phyloP scores from a whole-genome alignment of 2,113 vertebrate genomes.

The Megatriorchis doriae region DNA sequence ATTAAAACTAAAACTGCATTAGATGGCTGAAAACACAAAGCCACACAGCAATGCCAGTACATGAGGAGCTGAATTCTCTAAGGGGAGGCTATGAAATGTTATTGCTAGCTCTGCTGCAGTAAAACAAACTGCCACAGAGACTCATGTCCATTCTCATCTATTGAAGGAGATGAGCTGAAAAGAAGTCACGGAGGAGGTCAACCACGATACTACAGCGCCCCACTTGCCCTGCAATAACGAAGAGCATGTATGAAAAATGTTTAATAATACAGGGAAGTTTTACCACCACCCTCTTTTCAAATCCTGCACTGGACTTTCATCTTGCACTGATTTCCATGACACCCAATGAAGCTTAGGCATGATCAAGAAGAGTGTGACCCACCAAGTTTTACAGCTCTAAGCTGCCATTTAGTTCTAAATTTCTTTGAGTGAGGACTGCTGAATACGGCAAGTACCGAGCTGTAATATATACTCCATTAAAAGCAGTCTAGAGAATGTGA shows the following conservation, averaged over 20 bases:
- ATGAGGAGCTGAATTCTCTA: not conserved
- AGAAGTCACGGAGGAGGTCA: slow-evolving; percentile 6
- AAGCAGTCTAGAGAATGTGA: slow-evolving; percentile 23
- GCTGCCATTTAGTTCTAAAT: slow-evolving; percentile 19
- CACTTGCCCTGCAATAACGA: not conserved
- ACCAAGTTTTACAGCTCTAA: not conserved
- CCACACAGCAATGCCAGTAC: not conserved
- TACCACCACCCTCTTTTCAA: not conserved
- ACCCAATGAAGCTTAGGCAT: not conserved
- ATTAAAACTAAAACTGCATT: not conserved
- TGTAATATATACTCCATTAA: slow-evolving; percentile 26
- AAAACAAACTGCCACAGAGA: not conserved
- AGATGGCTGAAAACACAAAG: not conserved
- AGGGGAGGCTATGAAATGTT: not conserved
- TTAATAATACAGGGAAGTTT: not conserved
- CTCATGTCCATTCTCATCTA: not conserved
- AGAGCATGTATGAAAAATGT: not conserved
- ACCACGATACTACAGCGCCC: not conserved
- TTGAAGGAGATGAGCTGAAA: not conserved
- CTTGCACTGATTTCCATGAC: not conserved
- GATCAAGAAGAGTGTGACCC: not conserved
- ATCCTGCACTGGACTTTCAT: not conserved
- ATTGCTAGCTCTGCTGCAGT: not conserved
- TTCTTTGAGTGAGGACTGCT: not conserved
- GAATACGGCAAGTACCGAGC: not conserved